These are phyloP conservation scores for Podarcis muralis DNA, from an alignment of 2,113 vertebrate genomes.

Conservation along the genomic window DNA sequence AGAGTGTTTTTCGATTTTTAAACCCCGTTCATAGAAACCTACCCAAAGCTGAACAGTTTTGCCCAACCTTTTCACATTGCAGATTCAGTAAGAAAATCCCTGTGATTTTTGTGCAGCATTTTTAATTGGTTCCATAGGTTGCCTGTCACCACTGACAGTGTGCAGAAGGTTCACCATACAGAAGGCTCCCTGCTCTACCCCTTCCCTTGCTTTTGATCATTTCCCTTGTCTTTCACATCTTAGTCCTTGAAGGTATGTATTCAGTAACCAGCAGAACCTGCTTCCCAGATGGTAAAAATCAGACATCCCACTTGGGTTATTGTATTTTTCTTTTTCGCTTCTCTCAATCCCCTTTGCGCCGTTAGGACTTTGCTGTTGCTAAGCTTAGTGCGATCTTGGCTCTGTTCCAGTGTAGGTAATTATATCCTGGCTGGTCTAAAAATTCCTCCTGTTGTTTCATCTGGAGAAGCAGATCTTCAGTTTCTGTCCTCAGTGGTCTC, in stretches of 20 bases:
- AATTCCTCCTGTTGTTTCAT: constrained; percentile 49
- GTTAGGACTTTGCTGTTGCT: constrained; percentile 60
- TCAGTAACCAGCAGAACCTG: constrained; percentile 51
- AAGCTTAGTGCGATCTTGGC: constrained; percentile 52
- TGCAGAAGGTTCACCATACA: constrained; percentile 5
- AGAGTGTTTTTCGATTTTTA: constrained; percentile 21
- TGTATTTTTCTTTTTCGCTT: constrained; percentile 63
- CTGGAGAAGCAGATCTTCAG: constrained; percentile 56
- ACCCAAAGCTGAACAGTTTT: not conserved
- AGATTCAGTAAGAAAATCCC: not conserved
- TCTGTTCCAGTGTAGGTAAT: constrained; percentile 58
- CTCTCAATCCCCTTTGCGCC: constrained; percentile 51
- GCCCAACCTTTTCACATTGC: not conserved
- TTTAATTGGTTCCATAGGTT: not conserved
- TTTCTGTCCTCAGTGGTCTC: constrained; percentile 45
- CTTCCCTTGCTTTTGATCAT: constrained; percentile 43
- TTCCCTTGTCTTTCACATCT: constrained; percentile 54
- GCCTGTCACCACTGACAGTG: not conserved
- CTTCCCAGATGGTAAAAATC: constrained; percentile 59
- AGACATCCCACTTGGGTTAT: constrained; percentile 34
- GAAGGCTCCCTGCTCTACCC: not conserved
- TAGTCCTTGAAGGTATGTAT: constrained; percentile 48
- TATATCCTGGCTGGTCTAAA: constrained; percentile 50
- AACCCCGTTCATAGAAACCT: not conserved
- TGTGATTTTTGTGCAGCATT: constrained; percentile 21